A percentile compares a stretch with the other conserved stretches of the same genome.
These are phyloP conservation scores for Misgurnus mizolepis DNA, from an alignment of 2,113 vertebrate species.

Conservation along the genomic window DNA sequence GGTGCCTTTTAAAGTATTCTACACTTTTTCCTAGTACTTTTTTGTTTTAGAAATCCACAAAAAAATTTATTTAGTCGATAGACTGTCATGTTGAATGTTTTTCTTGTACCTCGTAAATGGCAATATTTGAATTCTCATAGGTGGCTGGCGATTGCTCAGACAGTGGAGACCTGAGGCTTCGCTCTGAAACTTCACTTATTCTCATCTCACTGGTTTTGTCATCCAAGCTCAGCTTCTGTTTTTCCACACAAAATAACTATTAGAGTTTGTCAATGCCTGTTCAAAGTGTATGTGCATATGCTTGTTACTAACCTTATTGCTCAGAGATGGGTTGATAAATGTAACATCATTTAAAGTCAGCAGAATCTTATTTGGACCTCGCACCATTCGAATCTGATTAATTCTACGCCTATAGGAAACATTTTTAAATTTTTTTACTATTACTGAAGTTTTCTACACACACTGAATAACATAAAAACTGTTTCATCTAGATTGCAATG, in stretches of 20 bases:
- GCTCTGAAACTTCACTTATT: conserved; percentile 62
- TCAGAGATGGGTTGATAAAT: conserved; percentile 79
- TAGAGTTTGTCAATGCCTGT: conserved; percentile 1
- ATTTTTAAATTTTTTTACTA: neutral
- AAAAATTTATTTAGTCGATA: neutral
- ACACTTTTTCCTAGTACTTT: no score
- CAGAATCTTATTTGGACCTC: conserved; percentile 76
- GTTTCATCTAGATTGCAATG: neutral
- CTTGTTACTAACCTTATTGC: conserved; percentile 72
- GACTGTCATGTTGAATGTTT: neutral
- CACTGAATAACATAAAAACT: neutral
- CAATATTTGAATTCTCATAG: conserved; percentile 79
- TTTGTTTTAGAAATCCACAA: no score
- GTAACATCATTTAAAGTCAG: conserved; percentile 76
- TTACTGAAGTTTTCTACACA: neutral
- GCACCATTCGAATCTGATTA: conserved; percentile 68
- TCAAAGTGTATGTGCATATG: neutral
- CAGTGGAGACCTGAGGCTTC: conserved; percentile 61
- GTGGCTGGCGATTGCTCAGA: conserved; percentile 72
- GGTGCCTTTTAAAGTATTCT: no score
- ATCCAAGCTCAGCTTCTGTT: conserved; percentile 74
- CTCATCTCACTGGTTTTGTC: conserved; percentile 63
- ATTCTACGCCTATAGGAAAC: conserved; percentile 69
- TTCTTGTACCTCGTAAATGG: conserved; percentile 72
- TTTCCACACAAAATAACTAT: neutral